Percentiles rank a stretch among this genome's conserved stretches.
Evolutionary conservation across 2,113 vertebrate species (phyloP).

Genomic region (Cygnus buccinator): DNA sequence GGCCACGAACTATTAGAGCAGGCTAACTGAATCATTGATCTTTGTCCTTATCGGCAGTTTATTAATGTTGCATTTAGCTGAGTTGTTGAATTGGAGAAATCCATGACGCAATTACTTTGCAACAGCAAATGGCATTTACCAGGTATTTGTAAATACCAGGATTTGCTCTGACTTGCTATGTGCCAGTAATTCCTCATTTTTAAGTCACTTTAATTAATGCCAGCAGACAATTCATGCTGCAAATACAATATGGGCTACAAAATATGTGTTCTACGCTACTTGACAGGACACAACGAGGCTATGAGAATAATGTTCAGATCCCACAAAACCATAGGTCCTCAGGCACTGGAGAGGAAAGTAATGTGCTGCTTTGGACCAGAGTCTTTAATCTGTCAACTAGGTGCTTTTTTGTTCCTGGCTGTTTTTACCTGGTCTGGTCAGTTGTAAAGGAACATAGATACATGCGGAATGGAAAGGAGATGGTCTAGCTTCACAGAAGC

Average conservation of each 20-base stretch:
- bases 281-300: background rate
- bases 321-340: fast-evolving
- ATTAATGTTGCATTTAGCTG: background rate
- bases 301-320: background rate
- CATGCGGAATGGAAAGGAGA: background rate
- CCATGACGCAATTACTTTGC: background rate
- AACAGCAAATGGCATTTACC: background rate
- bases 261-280: background rate
- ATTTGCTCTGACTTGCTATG: fast-evolving
- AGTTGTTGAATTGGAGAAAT: background rate
- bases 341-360: background rate
- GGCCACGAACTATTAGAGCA: background rate
- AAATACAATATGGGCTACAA: background rate
- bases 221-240: background rate
- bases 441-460: background rate
- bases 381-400: background rate
- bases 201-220: background rate
- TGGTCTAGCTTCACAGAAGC: background rate
- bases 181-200: background rate
- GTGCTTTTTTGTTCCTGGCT: background rate
- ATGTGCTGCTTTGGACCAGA: background rate
- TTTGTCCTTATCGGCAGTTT: background rate
- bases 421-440: background rate
- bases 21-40: background rate
- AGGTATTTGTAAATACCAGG: background rate